A percentile compares a stretch with the other conserved stretches of the same genome.
Evolutionary conservation across 1,140 invertebrate species (phyloP).

Genomic region (Hestina assimilis): DNA sequence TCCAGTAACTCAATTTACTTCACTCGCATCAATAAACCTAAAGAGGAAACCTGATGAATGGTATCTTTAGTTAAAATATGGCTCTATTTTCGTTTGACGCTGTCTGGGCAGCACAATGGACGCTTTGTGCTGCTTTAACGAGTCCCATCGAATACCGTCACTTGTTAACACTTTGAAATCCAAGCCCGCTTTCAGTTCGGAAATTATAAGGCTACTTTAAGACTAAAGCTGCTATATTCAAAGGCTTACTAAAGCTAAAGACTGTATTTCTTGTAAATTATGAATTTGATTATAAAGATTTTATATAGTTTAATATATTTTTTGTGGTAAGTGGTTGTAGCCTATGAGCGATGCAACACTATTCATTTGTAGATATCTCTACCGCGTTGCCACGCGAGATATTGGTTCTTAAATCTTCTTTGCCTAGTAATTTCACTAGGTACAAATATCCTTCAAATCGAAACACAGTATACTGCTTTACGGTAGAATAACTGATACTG

Average conservation of each 20-base stretch:
- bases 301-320: no score
- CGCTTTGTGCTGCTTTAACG: constrained; percentile 14
- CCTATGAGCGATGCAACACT: no score
- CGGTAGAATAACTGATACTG: no score
- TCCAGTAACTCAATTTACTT: not conserved
- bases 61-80: constrained; percentile 5
- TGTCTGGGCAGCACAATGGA: constrained; percentile 17
- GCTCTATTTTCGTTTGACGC: constrained; percentile 17
- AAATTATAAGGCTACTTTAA: constrained; percentile 10
- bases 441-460: no score
- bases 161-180: constrained; percentile 34
- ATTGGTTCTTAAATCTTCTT: no score
- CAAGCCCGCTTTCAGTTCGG: constrained; percentile 20
- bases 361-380: no score
- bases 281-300: no score
- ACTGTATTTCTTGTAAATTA: no score
- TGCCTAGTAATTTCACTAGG: no score
- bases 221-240: not conserved
- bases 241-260: not conserved
- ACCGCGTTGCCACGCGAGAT: no score
- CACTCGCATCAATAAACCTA: not conserved
- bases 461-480: no score
- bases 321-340: no score
- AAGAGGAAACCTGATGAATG: constrained; percentile 1
- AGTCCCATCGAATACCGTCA: constrained; percentile 14